These are phyloP conservation scores for Strigamia transsilvanica DNA, from an alignment of 2,888 invertebrate species.

Conservation along the genomic window DNA sequence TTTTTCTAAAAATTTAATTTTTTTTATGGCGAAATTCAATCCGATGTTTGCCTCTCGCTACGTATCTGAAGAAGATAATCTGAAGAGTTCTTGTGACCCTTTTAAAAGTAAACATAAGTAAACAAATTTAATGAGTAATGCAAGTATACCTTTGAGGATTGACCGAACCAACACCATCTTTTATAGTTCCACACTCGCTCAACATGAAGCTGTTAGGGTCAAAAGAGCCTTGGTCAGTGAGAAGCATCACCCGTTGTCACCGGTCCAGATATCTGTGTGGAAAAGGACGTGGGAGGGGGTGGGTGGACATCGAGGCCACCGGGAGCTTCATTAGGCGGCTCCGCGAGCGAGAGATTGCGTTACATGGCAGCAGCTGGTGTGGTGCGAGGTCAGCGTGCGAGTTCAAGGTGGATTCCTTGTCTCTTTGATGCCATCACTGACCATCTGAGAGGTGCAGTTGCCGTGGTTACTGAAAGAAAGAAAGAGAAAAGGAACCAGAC, in stretches of 20 bases:
- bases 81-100: conserved; percentile 43
- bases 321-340: conserved; percentile 42
- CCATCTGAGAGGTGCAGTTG: conserved; percentile 42
- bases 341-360: conserved; percentile 49
- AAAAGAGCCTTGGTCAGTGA: conserved; percentile 41
- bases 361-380: conserved; percentile 43
- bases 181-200: conserved; percentile 39
- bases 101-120: conserved; percentile 49
- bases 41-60: conserved; percentile 38
- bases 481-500: neutral
- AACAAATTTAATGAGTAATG: conserved; percentile 48
- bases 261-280: conserved; percentile 45
- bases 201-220: conserved; percentile 38
- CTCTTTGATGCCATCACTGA: conserved; percentile 45
- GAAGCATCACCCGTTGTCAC: conserved; percentile 45
- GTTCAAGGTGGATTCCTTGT: conserved; percentile 49
- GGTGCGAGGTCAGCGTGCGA: conserved; percentile 35
- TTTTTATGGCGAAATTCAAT: conserved; percentile 30
- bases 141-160: conserved; percentile 44
- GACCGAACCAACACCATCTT: conserved; percentile 36
- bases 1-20: neutral
- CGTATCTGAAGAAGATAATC: conserved; percentile 37
- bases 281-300: conserved; percentile 13
- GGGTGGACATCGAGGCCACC: conserved; percentile 39
- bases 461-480: conserved; percentile 11